Evolutionary conservation across 2,113 vertebrate species (phyloP).

Genomic region (Calidris pugnax): DNA sequence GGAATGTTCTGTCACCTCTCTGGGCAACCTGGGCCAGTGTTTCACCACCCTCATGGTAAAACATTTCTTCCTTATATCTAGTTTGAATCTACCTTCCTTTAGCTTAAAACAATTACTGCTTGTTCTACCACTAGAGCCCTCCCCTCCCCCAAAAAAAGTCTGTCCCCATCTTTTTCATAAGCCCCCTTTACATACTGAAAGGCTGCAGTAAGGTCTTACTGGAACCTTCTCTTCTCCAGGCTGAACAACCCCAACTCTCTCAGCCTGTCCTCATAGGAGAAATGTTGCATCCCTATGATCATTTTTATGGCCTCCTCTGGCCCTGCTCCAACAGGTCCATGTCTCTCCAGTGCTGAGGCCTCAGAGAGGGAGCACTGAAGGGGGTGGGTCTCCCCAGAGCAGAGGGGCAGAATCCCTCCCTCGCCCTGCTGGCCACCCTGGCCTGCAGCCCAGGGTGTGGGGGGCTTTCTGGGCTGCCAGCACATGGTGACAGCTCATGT

Average conservation of each 20-base stretch:
- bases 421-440: not conserved
- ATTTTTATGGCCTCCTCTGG: not conserved
- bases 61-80: not conserved
- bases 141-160: not conserved
- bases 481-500: not conserved
- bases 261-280: not conserved
- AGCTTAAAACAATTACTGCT: not conserved
- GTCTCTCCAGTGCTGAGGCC: not conserved
- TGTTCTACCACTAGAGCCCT: accelerated
- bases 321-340: not conserved
- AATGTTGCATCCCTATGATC: not conserved
- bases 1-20: not conserved
- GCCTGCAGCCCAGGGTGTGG: not conserved
- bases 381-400: not conserved
- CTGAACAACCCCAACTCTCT: not conserved
- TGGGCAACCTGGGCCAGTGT: not conserved
- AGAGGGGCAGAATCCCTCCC: not conserved
- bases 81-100: not conserved
- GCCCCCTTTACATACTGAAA: not conserved
- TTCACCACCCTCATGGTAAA: not conserved
- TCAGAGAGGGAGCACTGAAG: not conserved
- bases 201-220: not conserved
- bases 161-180: not conserved
- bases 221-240: not conserved
- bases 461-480: not conserved